Conservation (phyloP, 2,888 invertebrate species). For the Priocnemis perturbator region DNA sequence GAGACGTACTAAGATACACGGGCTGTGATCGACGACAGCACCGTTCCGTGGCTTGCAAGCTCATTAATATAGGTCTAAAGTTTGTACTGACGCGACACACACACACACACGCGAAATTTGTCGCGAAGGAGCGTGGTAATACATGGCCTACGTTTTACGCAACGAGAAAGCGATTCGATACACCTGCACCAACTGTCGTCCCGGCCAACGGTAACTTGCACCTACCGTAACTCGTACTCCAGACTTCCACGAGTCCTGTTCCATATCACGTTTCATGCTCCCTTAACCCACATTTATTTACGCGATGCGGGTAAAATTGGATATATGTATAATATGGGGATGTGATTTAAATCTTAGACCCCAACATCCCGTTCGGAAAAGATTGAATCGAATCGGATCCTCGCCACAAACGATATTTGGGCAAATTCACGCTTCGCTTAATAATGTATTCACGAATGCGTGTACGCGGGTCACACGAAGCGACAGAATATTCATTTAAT, state of each 20-base stretch:
- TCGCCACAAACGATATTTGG: too few species aligned
- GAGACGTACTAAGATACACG: too few species aligned
- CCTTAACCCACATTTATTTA: slow-evolving; percentile 49
- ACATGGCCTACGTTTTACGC: slow-evolving; percentile 29
- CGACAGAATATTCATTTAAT: too few species aligned
- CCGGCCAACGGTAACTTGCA: slow-evolving; percentile 47
- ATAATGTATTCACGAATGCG: slow-evolving; percentile 21
- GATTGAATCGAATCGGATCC: too few species aligned
- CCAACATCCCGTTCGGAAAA: too few species aligned
- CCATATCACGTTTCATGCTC: slow-evolving; percentile 37
- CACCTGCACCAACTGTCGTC: slow-evolving; percentile 61
- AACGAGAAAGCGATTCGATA: slow-evolving; percentile 54
- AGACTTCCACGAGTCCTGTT: slow-evolving; percentile 39
- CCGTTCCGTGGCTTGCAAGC: not conserved
- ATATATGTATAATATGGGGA: too few species aligned
- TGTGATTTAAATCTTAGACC: too few species aligned
- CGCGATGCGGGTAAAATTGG: not conserved
- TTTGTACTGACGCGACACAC: not conserved
- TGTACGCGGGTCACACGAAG: not conserved
- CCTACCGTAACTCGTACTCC: slow-evolving; percentile 49
- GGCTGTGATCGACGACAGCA: too few species aligned
- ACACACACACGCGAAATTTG: slow-evolving; percentile 3
- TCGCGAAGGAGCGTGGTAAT: too few species aligned
- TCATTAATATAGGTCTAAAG: not conserved
- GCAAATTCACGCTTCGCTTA: too few species aligned